Conservation (phyloP, 2,888 invertebrate species). For the Melanotus villosus region DNA sequence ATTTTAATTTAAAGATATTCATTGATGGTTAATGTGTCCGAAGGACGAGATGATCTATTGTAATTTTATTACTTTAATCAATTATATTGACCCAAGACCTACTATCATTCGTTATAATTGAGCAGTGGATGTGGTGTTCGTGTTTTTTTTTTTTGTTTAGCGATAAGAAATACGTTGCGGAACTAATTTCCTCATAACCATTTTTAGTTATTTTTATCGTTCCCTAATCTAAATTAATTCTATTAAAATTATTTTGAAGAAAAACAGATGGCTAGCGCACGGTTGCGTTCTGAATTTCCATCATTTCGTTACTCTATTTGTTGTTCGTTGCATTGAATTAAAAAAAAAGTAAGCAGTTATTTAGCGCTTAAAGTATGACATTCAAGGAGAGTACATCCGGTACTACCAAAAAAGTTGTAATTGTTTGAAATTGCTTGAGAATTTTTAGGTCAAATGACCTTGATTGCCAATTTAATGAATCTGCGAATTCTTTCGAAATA, state of each 20-base stretch:
- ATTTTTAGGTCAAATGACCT: no score
- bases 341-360: neutral
- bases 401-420: no score
- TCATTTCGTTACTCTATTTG: neutral
- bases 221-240: no score
- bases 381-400: no score
- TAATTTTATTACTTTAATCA: conserved; percentile 29
- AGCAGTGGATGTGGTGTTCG: conserved; percentile 27
- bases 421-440: no score
- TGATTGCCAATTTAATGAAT: no score
- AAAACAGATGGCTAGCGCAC: no score
- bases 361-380: no score
- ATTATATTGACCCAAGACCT: conserved; percentile 31
- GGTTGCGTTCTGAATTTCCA: no score
- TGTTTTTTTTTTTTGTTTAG: no score
- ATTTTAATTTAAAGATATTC: neutral
- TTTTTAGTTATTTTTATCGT: conserved; percentile 7
- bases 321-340: neutral
- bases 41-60: conserved; percentile 17
- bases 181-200: neutral
- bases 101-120: conserved; percentile 27
- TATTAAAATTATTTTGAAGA: neutral
- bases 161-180: conserved; percentile 20
- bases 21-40: neutral
- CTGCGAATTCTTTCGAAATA: no score